Conservation (phyloP, 2,113 vertebrate genomes). For the Galbula dea region DNA sequence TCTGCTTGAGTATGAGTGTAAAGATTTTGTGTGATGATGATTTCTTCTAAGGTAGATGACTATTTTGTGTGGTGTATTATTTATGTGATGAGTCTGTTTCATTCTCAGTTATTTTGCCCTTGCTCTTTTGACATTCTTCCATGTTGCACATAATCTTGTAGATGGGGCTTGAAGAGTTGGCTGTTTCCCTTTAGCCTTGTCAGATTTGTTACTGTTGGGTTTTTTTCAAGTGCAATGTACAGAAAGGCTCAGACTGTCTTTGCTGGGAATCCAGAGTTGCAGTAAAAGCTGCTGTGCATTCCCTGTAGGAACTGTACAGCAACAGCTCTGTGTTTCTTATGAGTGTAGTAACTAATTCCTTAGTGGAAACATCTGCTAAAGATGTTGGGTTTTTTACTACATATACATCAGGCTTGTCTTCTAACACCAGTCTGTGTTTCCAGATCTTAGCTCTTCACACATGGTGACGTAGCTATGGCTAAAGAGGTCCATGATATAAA, state of each 20-base stretch:
- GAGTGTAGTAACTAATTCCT: not conserved
- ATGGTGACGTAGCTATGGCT: not conserved
- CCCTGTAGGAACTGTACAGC: not conserved
- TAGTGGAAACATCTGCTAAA: not conserved
- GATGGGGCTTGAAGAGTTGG: not conserved
- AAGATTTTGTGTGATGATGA: not conserved
- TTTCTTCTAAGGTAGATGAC: not conserved
- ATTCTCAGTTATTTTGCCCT: not conserved
- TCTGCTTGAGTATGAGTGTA: not conserved
- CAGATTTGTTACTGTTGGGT: not conserved
- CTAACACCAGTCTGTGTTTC: not conserved
- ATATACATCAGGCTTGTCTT: not conserved
- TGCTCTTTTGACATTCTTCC: not conserved
- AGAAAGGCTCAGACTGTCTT: not conserved
- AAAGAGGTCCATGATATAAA: not conserved
- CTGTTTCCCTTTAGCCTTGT: not conserved
- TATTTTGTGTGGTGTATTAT: not conserved
- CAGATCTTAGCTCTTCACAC: not conserved
- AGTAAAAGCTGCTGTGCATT: not conserved
- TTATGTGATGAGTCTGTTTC: not conserved
- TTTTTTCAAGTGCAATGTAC: not conserved
- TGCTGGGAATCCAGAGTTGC: not conserved
- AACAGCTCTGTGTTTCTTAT: not conserved
- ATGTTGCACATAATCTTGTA: not conserved
- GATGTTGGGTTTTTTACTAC: not conserved